Evolutionary conservation across 2,888 invertebrate species (phyloP).

Genomic region (Onthophagus sagittarius): DNA sequence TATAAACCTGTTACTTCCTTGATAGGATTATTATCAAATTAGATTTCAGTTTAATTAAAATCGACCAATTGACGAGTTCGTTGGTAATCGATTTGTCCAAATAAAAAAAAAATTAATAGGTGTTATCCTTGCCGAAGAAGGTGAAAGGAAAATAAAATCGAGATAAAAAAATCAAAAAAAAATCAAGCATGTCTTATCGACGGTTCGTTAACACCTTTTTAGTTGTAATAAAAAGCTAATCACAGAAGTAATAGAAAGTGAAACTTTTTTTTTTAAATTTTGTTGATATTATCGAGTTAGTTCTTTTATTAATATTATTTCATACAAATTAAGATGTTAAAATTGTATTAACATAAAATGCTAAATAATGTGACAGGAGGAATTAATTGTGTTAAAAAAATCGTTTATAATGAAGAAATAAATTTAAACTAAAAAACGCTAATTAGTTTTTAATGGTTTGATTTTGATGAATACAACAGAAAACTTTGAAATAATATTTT

Average conservation of each 20-base stretch:
- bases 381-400: not conserved
- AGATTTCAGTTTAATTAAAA: not conserved
- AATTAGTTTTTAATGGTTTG: too few relatives aligned
- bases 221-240: not conserved
- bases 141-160: not conserved
- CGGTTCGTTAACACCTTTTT: not conserved
- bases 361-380: too few relatives aligned
- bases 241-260: not conserved
- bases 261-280: not conserved
- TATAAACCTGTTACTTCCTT: not conserved
- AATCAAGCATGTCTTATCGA: not conserved
- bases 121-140: not conserved
- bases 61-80: not conserved
- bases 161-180: not conserved
- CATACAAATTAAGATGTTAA: too few relatives aligned
- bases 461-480: too few relatives aligned
- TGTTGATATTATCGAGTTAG: not conserved
- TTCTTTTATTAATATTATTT: not conserved
- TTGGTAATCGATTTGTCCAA: not conserved
- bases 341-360: too few relatives aligned
- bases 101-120: not conserved
- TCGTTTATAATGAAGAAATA: not conserved
- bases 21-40: not conserved
- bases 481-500: too few relatives aligned
- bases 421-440: not conserved